These are phyloP conservation scores for Plusia festucae DNA, from an alignment of 2,888 invertebrate genomes.

Conservation along the genomic window DNA sequence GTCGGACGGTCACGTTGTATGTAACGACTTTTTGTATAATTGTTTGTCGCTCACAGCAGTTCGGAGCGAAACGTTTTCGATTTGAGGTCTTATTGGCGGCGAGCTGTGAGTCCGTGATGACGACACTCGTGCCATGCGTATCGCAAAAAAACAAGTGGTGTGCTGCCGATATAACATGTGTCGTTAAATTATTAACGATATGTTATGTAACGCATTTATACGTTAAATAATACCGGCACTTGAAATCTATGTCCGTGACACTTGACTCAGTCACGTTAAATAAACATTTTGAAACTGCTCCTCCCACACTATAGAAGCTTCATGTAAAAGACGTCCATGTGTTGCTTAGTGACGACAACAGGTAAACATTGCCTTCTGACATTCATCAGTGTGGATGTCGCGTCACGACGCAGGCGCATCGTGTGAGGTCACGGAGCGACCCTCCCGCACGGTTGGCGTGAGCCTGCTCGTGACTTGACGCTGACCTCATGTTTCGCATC, in stretches of 20 bases:
- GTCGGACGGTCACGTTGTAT: conserved; percentile 41
- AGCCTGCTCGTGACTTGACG: conserved; percentile 54
- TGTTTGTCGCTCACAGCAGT: conserved; percentile 20
- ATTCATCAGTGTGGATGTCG: conserved; percentile 17
- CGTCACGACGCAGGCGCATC: conserved; percentile 50
- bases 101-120: conserved; percentile 15
- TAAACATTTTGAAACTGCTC: neutral
- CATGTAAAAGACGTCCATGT: conserved; percentile 12
- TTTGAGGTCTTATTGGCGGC: conserved; percentile 7
- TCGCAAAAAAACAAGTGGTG: neutral
- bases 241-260: conserved; percentile 2
- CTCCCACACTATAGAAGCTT: conserved; percentile 19
- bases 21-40: conserved; percentile 46
- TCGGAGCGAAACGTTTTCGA: conserved; percentile 20
- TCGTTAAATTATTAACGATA: neutral
- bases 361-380: conserved; percentile 25
- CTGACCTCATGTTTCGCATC: conserved; percentile 54
- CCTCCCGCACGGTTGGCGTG: conserved; percentile 24
- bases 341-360: conserved; percentile 32
- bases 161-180: neutral
- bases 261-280: conserved; percentile 6
- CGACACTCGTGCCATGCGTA: neutral
- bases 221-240: neutral
- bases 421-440: conserved; percentile 49
- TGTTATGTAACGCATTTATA: neutral